A percentile compares a stretch with the other conserved stretches of the same genome.
These are phyloP conservation scores for Urosaurus nigricauda DNA, from an alignment of 2,797 vertebrate species.

Conservation along the genomic window DNA sequence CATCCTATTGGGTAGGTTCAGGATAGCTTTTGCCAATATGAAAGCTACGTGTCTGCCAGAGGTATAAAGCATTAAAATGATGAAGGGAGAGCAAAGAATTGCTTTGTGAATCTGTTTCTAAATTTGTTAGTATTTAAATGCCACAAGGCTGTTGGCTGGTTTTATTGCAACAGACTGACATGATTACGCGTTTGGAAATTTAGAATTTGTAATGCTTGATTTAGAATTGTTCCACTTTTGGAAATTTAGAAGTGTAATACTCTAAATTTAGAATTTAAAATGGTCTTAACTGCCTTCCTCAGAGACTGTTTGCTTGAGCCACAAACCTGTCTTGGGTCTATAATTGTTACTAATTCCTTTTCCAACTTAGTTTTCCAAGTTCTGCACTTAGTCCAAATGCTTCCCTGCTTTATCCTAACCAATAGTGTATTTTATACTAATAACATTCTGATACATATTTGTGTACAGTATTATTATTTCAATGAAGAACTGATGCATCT, in stretches of 20 bases:
- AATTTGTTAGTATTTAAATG: too few relatives aligned
- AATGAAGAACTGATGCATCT: constrained; percentile 13
- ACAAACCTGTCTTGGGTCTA: background rate
- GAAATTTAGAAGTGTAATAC: too few relatives aligned
- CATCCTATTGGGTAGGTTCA: too few relatives aligned
- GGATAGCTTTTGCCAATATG: background rate
- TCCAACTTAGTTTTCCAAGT: background rate
- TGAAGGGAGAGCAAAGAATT: background rate
- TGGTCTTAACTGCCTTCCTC: background rate
- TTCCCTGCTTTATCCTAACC: constrained; percentile 29
- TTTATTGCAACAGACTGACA: too few relatives aligned
- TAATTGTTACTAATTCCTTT: background rate
- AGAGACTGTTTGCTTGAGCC: background rate
- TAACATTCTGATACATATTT: constrained; percentile 21
- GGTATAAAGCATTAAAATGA: background rate
- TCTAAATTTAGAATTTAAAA: background rate
- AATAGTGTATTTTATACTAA: constrained; percentile 39
- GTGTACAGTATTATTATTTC: background rate
- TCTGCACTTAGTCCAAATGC: constrained; percentile 54
- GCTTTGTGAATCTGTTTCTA: background rate
- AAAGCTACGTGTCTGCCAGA: background rate
- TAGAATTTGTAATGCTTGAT: too few relatives aligned
- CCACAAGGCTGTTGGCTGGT: too few relatives aligned
- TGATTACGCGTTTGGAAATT: too few relatives aligned
- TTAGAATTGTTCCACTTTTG: too few relatives aligned